These are phyloP conservation scores for Hyposoter didymator DNA, from an alignment of 2,888 invertebrate genomes.

Conservation along the genomic window DNA sequence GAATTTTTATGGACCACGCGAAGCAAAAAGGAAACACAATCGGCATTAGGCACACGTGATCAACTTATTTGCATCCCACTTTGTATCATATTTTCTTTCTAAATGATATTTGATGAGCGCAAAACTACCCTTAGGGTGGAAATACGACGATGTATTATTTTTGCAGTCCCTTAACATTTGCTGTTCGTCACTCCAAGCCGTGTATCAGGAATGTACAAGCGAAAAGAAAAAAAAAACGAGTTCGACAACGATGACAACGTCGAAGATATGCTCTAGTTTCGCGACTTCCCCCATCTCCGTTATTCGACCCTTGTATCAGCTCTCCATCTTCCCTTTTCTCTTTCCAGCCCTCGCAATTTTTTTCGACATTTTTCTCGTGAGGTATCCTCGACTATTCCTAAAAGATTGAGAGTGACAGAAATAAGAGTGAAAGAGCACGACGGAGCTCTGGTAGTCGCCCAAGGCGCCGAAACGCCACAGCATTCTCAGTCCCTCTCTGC, in stretches of 20 bases:
- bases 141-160: neutral
- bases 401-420: slow-evolving; percentile 9
- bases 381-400: slow-evolving; percentile 7
- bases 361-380: slow-evolving; percentile 35
- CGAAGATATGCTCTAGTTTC: slow-evolving; percentile 40
- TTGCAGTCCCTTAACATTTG: neutral
- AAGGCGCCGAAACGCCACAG: slow-evolving; percentile 59
- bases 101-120: neutral
- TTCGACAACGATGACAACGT: slow-evolving; percentile 34
- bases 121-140: neutral
- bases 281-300: slow-evolving; percentile 24
- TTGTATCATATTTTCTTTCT: neutral
- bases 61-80: neutral
- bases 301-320: slow-evolving; percentile 35
- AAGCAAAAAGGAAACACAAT: slow-evolving; percentile 19
- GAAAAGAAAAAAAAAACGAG: slow-evolving; percentile 23
- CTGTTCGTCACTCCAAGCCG: neutral
- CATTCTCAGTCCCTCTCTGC: slow-evolving; percentile 5
- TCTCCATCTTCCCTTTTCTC: neutral
- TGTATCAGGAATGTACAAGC: neutral
- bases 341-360: slow-evolving; percentile 29
- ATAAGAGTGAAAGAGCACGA: slow-evolving; percentile 6
- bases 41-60: neutral
- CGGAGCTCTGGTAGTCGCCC: slow-evolving; percentile 51
- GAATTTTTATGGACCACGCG: slow-evolving; percentile 30